Conservation (phyloP, 2,113 vertebrate species). For the Polypterus senegalus region DNA sequence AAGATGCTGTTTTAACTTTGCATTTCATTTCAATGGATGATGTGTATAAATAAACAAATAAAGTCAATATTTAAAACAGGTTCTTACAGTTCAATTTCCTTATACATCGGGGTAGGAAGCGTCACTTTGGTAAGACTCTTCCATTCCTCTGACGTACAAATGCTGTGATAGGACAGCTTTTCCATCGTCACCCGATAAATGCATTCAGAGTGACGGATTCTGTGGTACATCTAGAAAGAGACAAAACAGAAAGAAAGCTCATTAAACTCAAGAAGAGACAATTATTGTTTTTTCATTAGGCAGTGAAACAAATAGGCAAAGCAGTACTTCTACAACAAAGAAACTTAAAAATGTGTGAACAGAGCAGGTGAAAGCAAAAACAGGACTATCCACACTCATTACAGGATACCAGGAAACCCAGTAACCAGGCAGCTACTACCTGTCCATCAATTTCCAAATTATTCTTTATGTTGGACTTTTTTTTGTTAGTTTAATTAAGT, state of each 20-base stretch:
- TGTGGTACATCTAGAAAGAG: constrained; percentile 80
- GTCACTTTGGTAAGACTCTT: constrained; percentile 76
- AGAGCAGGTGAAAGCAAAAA: too few species aligned
- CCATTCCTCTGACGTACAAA: constrained; percentile 92
- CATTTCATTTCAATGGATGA: background rate
- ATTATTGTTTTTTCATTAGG: too few species aligned
- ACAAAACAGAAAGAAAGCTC: background rate
- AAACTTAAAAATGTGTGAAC: too few species aligned
- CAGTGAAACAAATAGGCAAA: too few species aligned
- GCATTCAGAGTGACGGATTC: constrained; percentile 95
- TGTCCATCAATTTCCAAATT: too few species aligned
- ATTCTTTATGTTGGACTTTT: too few species aligned
- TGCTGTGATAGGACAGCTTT: constrained; percentile 93
- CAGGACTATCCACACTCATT: too few species aligned
- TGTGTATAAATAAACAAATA: constrained; percentile 1
- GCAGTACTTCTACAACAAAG: too few species aligned
- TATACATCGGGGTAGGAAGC: constrained; percentile 71
- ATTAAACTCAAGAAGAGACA: too few species aligned
- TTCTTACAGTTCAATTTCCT: constrained; percentile 83
- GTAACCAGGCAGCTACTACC: too few species aligned
- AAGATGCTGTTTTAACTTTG: background rate
- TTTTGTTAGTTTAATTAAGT: too few species aligned
- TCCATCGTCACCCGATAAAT: constrained; percentile 98
- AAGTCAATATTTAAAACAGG: background rate
- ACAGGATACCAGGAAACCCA: too few species aligned